Percentiles rank a stretch among this genome's conserved stretches.
Evolutionary conservation across 2,113 vertebrate genomes (phyloP).

Genomic region (Nothobranchius kuhntae): DNA sequence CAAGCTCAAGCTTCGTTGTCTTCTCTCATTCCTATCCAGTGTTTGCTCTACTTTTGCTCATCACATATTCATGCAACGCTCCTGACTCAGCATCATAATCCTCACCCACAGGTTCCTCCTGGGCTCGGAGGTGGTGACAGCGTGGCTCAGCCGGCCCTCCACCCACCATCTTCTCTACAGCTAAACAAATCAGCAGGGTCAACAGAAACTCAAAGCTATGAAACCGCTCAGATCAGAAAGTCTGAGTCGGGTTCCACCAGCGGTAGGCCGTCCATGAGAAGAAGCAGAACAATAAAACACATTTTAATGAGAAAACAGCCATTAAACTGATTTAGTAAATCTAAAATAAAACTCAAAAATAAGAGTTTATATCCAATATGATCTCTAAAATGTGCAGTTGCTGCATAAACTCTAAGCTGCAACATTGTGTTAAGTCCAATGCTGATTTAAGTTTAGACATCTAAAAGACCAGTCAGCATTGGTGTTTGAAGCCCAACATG

Average conservation of each 20-base stretch:
- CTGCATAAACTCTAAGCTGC: slow-evolving; percentile 43
- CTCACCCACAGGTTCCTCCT: slow-evolving; percentile 37
- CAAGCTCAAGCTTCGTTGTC: slow-evolving; percentile 34
- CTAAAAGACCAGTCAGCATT: slow-evolving; percentile 65
- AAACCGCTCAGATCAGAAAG: slow-evolving; percentile 38
- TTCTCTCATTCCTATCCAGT: slow-evolving; percentile 22
- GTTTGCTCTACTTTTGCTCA: slow-evolving; percentile 31
- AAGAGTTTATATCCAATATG: no score
- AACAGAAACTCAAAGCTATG: slow-evolving; percentile 43
- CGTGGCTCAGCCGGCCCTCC: slow-evolving; percentile 52
- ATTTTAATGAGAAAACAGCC: no score
- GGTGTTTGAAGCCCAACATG: slow-evolving; percentile 74
- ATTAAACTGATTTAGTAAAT: no score
- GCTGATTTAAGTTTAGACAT: slow-evolving; percentile 45
- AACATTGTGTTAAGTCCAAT: slow-evolving; percentile 43
- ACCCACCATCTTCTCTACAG: slow-evolving; percentile 51
- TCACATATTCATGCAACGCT: slow-evolving; percentile 29
- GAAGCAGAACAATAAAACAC: no score
- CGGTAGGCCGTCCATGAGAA: no score
- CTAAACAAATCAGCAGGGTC: slow-evolving; percentile 65
- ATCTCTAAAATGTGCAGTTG: slow-evolving; percentile 15
- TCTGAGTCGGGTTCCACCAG: slow-evolving; percentile 23
- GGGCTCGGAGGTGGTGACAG: slow-evolving; percentile 57
- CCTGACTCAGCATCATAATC: slow-evolving; percentile 48
- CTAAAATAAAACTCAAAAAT: no score